Percentiles rank a stretch among this genome's conserved stretches.
These are phyloP conservation scores for Carassius gibelio DNA, from an alignment of 2,113 vertebrate genomes.

Conservation along the genomic window DNA sequence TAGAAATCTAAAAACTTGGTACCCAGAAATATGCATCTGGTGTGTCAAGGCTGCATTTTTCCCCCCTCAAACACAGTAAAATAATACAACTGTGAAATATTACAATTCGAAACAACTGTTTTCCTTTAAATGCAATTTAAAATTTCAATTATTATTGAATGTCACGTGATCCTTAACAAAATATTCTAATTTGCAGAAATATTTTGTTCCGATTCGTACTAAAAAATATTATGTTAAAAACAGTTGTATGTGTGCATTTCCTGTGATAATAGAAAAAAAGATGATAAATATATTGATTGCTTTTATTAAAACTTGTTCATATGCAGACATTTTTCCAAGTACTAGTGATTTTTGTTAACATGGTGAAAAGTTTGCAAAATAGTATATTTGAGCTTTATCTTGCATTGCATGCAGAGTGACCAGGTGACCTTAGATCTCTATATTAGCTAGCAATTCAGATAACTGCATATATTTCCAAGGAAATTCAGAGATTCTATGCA, in stretches of 20 bases:
- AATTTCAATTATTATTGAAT: too few species aligned
- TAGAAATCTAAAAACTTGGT: too few species aligned
- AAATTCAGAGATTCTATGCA: not conserved
- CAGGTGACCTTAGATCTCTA: not conserved
- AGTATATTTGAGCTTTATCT: not conserved
- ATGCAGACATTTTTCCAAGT: conserved; percentile 39
- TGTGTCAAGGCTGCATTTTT: too few species aligned
- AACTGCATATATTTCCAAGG: conserved; percentile 1
- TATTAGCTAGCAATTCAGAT: not conserved
- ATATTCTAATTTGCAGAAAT: too few species aligned
- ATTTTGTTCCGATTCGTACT: too few species aligned
- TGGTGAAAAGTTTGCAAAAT: conserved; percentile 38
- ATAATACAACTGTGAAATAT: too few species aligned
- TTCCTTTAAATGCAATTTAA: not conserved
- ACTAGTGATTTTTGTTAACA: conserved; percentile 35
- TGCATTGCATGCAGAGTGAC: conserved; percentile 43
- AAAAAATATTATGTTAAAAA: too few species aligned
- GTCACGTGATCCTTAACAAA: too few species aligned
- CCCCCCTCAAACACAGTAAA: too few species aligned
- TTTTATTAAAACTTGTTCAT: conserved; percentile 47
- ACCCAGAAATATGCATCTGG: too few species aligned
- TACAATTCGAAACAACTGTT: too few species aligned
- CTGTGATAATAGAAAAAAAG: not conserved
- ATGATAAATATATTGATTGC: conserved; percentile 12
- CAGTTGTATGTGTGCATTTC: too few species aligned